Conservation (phyloP, 2,113 vertebrate species). For the Symphodus melops region DNA sequence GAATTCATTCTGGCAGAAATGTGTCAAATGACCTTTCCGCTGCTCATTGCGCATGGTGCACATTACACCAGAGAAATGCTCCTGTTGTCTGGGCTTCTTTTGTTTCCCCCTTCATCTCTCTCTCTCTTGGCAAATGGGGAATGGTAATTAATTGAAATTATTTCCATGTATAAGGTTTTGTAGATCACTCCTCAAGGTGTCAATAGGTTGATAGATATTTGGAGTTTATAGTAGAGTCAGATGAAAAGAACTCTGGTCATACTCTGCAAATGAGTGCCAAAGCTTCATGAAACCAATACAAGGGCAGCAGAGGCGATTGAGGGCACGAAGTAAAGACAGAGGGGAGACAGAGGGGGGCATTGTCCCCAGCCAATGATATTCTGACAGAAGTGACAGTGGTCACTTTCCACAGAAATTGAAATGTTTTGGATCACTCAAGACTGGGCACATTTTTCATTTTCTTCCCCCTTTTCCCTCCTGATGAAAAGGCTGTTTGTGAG, state of each 20-base stretch:
- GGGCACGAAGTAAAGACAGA: conserved; percentile 55
- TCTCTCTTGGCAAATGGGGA: conserved; percentile 72
- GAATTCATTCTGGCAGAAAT: conserved; percentile 83
- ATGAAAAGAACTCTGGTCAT: conserved; percentile 81
- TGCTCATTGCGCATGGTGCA: conserved; percentile 79
- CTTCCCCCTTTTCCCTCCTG: conserved; percentile 47
- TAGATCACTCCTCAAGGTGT: conserved; percentile 72
- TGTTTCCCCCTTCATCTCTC: conserved; percentile 27
- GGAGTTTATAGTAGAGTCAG: conserved; percentile 71
- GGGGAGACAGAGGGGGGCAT: conserved; percentile 18
- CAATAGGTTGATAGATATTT: conserved; percentile 82
- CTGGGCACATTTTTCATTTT: conserved; percentile 74
- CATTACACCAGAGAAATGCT: conserved; percentile 76
- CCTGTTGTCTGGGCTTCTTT: conserved; percentile 76
- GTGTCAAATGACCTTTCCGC: conserved; percentile 85
- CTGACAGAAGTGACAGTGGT: conserved; percentile 66
- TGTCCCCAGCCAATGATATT: conserved; percentile 68
- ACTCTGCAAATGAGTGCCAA: conserved; percentile 77
- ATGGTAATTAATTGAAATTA: conserved; percentile 83
- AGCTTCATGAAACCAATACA: conserved; percentile 74
- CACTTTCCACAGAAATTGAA: conserved; percentile 71
- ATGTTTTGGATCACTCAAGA: conserved; percentile 80
- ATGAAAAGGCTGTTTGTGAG: conserved; percentile 80
- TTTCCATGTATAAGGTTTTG: conserved; percentile 80
- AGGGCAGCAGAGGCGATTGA: conserved; percentile 75